phyloP scores from a whole-genome alignment of 1,140 invertebrate species.

The Drosophila elegans region DNA sequence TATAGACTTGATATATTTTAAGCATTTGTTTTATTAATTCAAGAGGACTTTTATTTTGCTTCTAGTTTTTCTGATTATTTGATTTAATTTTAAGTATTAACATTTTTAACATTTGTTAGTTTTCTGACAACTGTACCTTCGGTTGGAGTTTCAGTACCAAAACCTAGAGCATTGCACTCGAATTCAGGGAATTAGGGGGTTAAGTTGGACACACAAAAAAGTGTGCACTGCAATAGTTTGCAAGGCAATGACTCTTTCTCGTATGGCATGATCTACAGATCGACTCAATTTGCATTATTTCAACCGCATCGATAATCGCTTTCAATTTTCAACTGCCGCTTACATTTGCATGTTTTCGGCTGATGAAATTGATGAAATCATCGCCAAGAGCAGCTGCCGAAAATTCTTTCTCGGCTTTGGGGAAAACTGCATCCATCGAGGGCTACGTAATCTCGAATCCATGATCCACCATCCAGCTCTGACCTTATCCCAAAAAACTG shows the following conservation, averaged over 20 bases:
- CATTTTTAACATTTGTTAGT: too few relatives aligned
- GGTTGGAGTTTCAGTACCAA: conserved; percentile 1
- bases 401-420: conserved; percentile 1
- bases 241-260: conserved; percentile 64
- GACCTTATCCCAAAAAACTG: conserved; percentile 41
- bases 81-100: too few relatives aligned
- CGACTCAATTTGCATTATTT: conserved; percentile 56
- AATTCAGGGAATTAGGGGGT: background rate
- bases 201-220: background rate
- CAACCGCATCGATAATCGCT: conserved; percentile 47
- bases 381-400: conserved; percentile 20
- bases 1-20: too few relatives aligned
- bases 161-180: conserved; percentile 21
- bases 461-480: conserved; percentile 25
- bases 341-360: conserved; percentile 54
- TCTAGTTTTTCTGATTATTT: too few relatives aligned
- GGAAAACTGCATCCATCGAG: conserved; percentile 19
- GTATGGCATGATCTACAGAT: conserved; percentile 30
- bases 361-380: conserved; percentile 72
- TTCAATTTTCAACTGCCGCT: conserved; percentile 57
- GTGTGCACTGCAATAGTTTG: conserved; percentile 64
- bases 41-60: too few relatives aligned
- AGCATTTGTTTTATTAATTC: too few relatives aligned
- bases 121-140: background rate
- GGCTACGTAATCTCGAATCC: conserved; percentile 34